Evolutionary conservation across 2,797 vertebrate genomes (phyloP).

Genomic region (Arremon brunneinucha): DNA sequence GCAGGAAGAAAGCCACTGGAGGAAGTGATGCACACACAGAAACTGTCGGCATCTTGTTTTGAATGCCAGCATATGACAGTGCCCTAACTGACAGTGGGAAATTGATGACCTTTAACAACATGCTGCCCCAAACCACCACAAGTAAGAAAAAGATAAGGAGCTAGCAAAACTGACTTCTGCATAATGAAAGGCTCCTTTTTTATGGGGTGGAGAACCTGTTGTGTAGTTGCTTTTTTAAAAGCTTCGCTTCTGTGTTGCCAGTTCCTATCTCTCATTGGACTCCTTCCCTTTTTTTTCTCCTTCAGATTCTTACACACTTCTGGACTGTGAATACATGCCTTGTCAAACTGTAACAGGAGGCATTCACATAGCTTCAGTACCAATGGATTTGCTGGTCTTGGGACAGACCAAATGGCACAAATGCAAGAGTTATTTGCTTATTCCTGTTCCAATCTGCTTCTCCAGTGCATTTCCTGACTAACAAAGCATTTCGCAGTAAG

Average conservation of each 20-base stretch:
- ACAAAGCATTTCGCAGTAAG: neutral
- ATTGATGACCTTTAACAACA: neutral
- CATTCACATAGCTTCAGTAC: neutral
- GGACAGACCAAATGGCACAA: neutral
- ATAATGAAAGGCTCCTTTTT: neutral
- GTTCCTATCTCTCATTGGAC: neutral
- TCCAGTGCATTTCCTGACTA: neutral
- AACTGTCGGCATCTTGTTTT: constrained; percentile 57
- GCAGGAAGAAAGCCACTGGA: constrained; percentile 77
- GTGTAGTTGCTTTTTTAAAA: neutral
- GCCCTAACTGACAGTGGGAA: neutral
- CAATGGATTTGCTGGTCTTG: neutral
- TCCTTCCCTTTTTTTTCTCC: neutral
- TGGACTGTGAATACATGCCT: neutral
- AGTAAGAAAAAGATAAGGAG: neutral
- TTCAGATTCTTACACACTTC: neutral
- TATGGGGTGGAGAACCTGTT: neutral
- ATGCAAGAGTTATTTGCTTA: neutral
- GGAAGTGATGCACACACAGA: constrained; percentile 84
- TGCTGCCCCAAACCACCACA: neutral
- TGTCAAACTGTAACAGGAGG: neutral
- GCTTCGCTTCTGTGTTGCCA: neutral
- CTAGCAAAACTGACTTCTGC: neutral
- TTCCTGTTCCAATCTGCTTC: neutral
- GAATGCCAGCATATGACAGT: constrained; percentile 28